A percentile compares a stretch with the other conserved stretches of the same genome.
Evolutionary conservation across 2,888 invertebrate genomes (phyloP).

Genomic region (Mythimna impura): DNA sequence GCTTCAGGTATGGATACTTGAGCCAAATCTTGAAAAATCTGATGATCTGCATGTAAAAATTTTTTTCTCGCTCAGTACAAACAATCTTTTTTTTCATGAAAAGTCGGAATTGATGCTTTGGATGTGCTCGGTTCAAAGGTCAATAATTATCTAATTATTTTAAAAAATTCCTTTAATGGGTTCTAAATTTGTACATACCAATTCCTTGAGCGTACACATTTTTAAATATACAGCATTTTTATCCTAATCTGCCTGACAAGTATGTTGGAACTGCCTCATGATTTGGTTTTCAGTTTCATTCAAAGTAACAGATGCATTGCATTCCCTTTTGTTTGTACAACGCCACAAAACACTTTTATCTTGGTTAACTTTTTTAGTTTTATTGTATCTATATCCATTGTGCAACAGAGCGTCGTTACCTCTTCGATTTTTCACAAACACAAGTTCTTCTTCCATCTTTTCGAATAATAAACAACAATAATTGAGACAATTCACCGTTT

Average conservation of each 20-base stretch:
- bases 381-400: too few species aligned
- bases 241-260: conserved; percentile 29
- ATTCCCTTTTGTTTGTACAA: conserved; percentile 35
- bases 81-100: conserved; percentile 6
- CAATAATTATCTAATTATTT: conserved; percentile 31
- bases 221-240: conserved; percentile 33
- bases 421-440: too few species aligned
- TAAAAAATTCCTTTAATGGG: conserved; percentile 31
- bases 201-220: conserved; percentile 29
- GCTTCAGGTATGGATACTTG: conserved; percentile 18
- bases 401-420: too few species aligned
- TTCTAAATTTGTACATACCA: conserved; percentile 28
- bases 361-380: conserved; percentile 12
- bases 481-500: too few species aligned
- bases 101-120: conserved; percentile 24
- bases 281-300: too few species aligned
- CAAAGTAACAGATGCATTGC: conserved; percentile 28
- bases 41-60: conserved; percentile 22
- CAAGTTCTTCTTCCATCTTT: too few species aligned
- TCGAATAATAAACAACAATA: too few species aligned
- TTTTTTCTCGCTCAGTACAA: conserved; percentile 7
- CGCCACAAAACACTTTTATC: conserved; percentile 34
- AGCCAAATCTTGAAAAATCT: conserved; percentile 34
- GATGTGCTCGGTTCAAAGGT: conserved; percentile 26
- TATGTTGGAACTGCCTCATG: background rate